phyloP scores from a whole-genome alignment of 2,113 vertebrate genomes.

The Ammodytes marinus region DNA sequence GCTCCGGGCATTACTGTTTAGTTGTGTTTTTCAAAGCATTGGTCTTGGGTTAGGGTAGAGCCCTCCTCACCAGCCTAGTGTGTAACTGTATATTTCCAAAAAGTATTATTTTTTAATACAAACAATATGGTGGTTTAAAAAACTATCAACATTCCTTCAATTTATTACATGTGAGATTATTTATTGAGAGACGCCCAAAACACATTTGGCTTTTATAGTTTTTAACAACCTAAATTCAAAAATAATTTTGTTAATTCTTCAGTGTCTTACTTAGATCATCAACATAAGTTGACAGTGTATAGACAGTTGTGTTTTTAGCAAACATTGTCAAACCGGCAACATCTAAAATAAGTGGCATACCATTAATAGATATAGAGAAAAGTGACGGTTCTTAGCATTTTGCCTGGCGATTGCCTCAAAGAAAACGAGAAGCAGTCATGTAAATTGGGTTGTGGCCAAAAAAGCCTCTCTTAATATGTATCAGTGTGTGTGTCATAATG shows the following conservation, averaged over 20 bases:
- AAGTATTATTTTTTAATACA: too few relatives aligned
- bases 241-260: not conserved
- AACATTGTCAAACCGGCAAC: not conserved
- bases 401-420: not conserved
- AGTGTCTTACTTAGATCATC: not conserved
- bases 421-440: not conserved
- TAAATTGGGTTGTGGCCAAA: not conserved
- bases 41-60: too few relatives aligned
- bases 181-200: too few relatives aligned
- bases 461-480: not conserved
- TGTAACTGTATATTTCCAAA: too few relatives aligned
- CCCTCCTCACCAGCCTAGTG: too few relatives aligned
- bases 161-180: too few relatives aligned
- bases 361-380: not conserved
- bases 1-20: too few relatives aligned
- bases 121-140: too few relatives aligned
- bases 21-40: too few relatives aligned
- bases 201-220: too few relatives aligned
- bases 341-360: not conserved
- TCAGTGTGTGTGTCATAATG: not conserved
- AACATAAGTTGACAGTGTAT: not conserved
- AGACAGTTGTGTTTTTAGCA: not conserved
- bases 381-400: not conserved
- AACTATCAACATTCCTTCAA: too few relatives aligned
- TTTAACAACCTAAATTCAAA: not conserved